A percentile compares a stretch with the other conserved stretches of the same genome.
These are phyloP conservation scores for Drosophila subquinaria DNA, from an alignment of 2,888 invertebrate species.

Conservation along the genomic window DNA sequence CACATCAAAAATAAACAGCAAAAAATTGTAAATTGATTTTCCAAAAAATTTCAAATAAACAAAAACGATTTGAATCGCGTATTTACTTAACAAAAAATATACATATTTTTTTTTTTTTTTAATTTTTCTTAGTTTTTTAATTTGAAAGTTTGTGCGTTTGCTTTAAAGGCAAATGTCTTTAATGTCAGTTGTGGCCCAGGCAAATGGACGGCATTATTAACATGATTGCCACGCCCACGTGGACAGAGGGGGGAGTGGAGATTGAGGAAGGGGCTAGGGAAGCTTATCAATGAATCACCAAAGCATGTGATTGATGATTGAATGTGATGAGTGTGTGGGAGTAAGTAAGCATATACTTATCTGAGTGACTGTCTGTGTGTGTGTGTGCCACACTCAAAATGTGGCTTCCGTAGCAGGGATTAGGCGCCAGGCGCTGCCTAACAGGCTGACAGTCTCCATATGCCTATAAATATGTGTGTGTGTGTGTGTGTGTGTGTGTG, in stretches of 20 bases:
- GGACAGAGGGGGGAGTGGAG: slow-evolving; percentile 8
- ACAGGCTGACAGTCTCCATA: slow-evolving; percentile 62
- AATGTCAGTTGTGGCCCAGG: slow-evolving; percentile 27
- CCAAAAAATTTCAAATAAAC: slow-evolving; percentile 72
- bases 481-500: slow-evolving; percentile 4
- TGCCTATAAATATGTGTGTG: slow-evolving; percentile 41
- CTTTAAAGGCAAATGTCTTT: slow-evolving; percentile 36
- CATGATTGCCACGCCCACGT: slow-evolving; percentile 65
- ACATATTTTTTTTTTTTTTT: slow-evolving; percentile 3
- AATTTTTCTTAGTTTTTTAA: slow-evolving; percentile 19
- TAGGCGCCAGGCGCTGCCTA: slow-evolving; percentile 57
- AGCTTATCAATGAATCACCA: slow-evolving; percentile 81
- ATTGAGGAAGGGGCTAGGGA: neutral
- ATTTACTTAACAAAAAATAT: slow-evolving; percentile 34
- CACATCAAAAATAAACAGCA: slow-evolving; percentile 76
- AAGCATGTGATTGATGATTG: slow-evolving; percentile 80
- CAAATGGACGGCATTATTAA: slow-evolving; percentile 73
- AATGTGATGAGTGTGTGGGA: slow-evolving; percentile 58
- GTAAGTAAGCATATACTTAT: slow-evolving; percentile 56
- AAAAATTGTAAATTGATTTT: slow-evolving; percentile 74
- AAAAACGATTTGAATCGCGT: slow-evolving; percentile 40
- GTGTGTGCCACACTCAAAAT: slow-evolving; percentile 44
- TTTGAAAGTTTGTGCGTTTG: slow-evolving; percentile 10
- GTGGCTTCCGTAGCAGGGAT: slow-evolving; percentile 75
- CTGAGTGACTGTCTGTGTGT: slow-evolving; percentile 36